Evolutionary conservation across 1,140 invertebrate species (phyloP).

Genomic region (Nephila pilipes): DNA sequence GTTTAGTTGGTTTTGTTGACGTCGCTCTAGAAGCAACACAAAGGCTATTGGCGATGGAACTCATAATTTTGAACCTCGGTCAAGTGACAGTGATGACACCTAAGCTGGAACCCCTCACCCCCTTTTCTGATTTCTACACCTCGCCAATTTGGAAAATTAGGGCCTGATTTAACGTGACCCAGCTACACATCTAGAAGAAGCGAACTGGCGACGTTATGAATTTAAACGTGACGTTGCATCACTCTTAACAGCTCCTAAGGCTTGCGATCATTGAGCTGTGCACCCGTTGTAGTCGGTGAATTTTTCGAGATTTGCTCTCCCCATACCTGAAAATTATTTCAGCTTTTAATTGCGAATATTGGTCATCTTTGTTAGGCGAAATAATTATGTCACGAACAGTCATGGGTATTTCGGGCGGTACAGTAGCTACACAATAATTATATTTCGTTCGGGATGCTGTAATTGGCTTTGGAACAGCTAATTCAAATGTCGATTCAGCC

Average conservation of each 20-base stretch:
- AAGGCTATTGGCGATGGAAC: no score
- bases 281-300: not conserved
- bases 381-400: not conserved
- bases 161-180: no score
- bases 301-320: not conserved
- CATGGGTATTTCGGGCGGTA: not conserved
- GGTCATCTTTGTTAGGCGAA: not conserved
- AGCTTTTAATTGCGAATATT: not conserved
- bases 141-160: no score
- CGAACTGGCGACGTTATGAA: not conserved
- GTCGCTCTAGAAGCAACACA: no score
- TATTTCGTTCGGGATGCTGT: slow-evolving; percentile 2
- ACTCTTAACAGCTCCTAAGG: no score
- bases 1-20: no score
- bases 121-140: no score
- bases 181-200: no score
- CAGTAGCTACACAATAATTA: not conserved
- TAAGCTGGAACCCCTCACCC: no score
- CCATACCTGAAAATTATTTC: slow-evolving; percentile 7
- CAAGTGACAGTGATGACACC: no score
- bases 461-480: slow-evolving; percentile 13
- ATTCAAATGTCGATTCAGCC: not conserved
- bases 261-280: not conserved
- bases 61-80: no score
- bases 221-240: not conserved